Evolutionary conservation across 37 sponge, comb jelly and placozoan genomes (phyloP), one percentile per base, ranked within the genome.

Genomic region (Spongilla lacustris): DNA sequence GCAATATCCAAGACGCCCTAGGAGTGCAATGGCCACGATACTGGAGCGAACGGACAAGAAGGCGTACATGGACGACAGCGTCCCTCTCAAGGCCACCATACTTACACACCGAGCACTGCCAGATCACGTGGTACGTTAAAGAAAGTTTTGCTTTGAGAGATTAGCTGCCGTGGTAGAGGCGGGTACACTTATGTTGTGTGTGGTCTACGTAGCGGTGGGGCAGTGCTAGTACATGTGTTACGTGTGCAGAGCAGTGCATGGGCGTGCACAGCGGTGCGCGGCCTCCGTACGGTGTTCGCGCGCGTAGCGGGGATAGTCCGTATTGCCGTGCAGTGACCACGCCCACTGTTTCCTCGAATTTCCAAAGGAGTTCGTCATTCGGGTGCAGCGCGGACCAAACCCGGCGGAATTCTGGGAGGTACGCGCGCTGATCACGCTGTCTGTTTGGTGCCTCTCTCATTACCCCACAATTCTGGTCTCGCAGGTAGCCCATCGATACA

Each of bases 401-500:
- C 79, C 78, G 22, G 92, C 88, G 22, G 87, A 94, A 22, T 36
- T 35, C 69, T 90, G 90, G 89, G 87, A 87, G 69, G 91, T 87
- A 50, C 58, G 86, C 70, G 8, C 28, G 68, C 25, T n/a, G n/a
- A n/a, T n/a, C 28, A 72, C 23, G 28, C 17, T 58, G 35, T 50
- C 6, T 36, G 46, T 35, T 37, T 58, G 34, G 27, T n/a, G n/a
- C n/a, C n/a, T n/a, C n/a, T n/a, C n/a, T 76, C 29, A 46, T 46
- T 46, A 46, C 8, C 46, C 8, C 8, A 10, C 46, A 46, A 8
- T 46, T 46, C 46, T 46, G 46, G 46, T 4, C 32, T n/a, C 41
- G 14, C 86, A 93, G 90, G 89, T 89, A 36, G 29, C 19, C 27
- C 90, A 92, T 70, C 84, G 96, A 35, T 96, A 96, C 78, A 96